A percentile compares a stretch with the other conserved stretches of the same genome.
phyloP scores from a whole-genome alignment of 2,797 vertebrate genomes.

The Gila robusta region DNA sequence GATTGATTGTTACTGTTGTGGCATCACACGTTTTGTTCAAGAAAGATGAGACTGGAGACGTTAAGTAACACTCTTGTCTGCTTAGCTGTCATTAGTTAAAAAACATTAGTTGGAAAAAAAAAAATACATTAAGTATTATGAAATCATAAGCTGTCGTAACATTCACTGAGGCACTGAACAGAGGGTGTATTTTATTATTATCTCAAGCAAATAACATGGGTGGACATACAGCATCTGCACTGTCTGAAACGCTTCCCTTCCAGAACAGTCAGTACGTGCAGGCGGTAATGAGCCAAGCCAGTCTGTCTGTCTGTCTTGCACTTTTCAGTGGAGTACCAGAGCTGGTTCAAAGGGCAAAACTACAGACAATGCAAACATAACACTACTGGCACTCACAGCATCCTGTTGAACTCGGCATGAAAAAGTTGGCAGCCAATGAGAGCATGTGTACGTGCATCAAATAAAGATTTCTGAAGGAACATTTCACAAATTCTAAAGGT shows the following conservation, averaged over 20 bases:
- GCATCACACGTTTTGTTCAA: slow-evolving; percentile 6
- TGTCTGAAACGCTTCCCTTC: slow-evolving; percentile 27
- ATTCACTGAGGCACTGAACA: neutral
- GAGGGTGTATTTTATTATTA: neutral
- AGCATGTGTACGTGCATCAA: neutral
- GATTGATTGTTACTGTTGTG: slow-evolving; percentile 6
- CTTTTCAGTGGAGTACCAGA: slow-evolving; percentile 28
- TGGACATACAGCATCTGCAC: slow-evolving; percentile 14
- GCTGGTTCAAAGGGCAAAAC: slow-evolving; percentile 48
- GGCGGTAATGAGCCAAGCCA: slow-evolving; percentile 7
- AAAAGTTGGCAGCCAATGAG: slow-evolving; percentile 5
- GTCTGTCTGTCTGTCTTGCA: slow-evolving; percentile 45
- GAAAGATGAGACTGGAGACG: neutral
- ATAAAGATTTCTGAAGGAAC: neutral
- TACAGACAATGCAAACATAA: slow-evolving; percentile 59
- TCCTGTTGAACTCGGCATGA: slow-evolving; percentile 41
- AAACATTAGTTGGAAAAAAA: neutral
- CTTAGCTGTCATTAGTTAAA: neutral
- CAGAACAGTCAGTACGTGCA: slow-evolving; percentile 17
- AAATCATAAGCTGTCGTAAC: neutral
- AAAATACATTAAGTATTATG: neutral
- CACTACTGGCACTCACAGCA: slow-evolving; percentile 37
- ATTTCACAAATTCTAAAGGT: neutral
- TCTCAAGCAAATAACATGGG: slow-evolving; percentile 34
- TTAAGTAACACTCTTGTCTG: neutral